Evolutionary conservation across 37 sponge, comb jelly and placozoan species (phyloP), one percentile per base, ranked within the genome.

Genomic region (Cliona cf. orientalis): DNA sequence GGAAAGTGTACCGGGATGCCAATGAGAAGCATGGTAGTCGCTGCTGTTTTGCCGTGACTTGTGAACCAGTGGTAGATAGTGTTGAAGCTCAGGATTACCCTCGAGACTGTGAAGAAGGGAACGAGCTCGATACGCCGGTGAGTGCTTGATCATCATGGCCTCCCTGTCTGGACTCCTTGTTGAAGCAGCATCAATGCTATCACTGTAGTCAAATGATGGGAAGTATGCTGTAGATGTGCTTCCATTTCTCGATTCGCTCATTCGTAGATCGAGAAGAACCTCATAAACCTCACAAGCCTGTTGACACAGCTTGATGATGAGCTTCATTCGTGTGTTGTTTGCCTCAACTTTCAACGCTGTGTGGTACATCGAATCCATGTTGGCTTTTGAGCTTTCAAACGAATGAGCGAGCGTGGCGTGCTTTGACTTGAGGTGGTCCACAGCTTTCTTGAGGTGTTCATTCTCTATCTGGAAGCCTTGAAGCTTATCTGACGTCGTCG

Each of bases 251-350:
- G 74, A 60, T 19, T 87, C 80, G 23, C 56, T 21, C 31, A 41
- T 25, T 9, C 63, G 40, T 43, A 84, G 38, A 55, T 92, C 93
- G 0, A 71, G 23, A 11, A 88, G 26, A 0, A 92, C 62, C 46
- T 92, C 93, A 37, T 69, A 69, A 31, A 85, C 80, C 4, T 92
- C 93, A 6, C 83, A 80, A 38, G 89, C 89, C 34, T 76, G 79
- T 41, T 81, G 80, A 58, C 86, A 88, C 41, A 78, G 72, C n/a
- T 35, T 69, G 25, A 85, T 55, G 0, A 86, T 66, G 56, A 80
- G 73, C 14, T 76, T 49, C 31, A 92, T 37, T 33, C 76, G 22
- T 3, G 42, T 56, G 44, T 92, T 86, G 67, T 92, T 92, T 1
- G 81, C 82, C 58, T 84, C 84, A 22, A 73, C 64, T 58, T 77